These are phyloP conservation scores for Stomorhina lunata DNA, from an alignment of 2,888 invertebrate genomes.

Conservation along the genomic window DNA sequence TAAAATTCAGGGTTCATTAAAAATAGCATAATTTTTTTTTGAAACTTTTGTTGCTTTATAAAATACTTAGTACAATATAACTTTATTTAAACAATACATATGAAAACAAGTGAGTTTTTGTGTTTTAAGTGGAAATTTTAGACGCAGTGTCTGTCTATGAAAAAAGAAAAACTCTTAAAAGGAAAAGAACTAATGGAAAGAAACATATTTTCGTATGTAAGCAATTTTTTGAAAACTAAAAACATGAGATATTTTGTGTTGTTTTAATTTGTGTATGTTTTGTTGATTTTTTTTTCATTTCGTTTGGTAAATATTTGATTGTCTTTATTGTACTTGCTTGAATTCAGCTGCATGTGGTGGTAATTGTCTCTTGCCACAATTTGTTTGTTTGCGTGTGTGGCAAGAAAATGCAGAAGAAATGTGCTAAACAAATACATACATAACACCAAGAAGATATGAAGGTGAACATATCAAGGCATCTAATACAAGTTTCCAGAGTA, in stretches of 20 bases:
- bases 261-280: slow-evolving; percentile 46
- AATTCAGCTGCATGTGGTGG: slow-evolving; percentile 35
- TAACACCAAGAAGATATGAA: not conserved
- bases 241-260: slow-evolving; percentile 14
- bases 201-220: slow-evolving; percentile 4
- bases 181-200: not conserved
- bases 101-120: not conserved
- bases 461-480: too few species aligned
- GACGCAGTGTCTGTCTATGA: slow-evolving; percentile 47
- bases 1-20: not conserved
- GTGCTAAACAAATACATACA: not conserved
- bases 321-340: not conserved
- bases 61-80: not conserved
- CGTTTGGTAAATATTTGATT: not conserved
- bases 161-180: not conserved
- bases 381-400: slow-evolving; percentile 9
- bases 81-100: slow-evolving; percentile 11
- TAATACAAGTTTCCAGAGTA: too few species aligned
- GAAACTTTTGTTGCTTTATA: not conserved
- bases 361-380: slow-evolving; percentile 55
- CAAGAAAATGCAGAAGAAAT: slow-evolving; percentile 3
- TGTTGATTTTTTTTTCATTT: slow-evolving; percentile 34
- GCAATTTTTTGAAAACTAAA: slow-evolving; percentile 24
- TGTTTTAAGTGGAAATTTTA: slow-evolving; percentile 57
- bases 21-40: not conserved